Percentiles rank a stretch among this genome's conserved stretches.
These are phyloP conservation scores for Echinops telfairi DNA, from an alignment of 2,113 vertebrate genomes.

Conservation along the genomic window DNA sequence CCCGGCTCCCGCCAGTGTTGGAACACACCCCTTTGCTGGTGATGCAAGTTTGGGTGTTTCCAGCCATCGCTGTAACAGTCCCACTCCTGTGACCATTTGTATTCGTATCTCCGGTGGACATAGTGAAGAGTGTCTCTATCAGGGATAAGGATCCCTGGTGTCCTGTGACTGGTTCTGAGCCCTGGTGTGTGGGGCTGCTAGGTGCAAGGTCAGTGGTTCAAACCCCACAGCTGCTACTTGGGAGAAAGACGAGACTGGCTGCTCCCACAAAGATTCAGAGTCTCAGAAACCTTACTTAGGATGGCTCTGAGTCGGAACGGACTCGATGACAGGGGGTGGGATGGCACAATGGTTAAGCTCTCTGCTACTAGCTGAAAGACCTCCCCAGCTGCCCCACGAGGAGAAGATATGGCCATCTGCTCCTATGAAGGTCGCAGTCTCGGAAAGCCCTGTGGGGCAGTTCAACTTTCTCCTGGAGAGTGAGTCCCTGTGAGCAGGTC, in stretches of 20 bases:
- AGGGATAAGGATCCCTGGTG: not conserved
- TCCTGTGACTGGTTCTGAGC: not conserved
- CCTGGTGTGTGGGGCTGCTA: not conserved
- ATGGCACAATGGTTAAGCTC: too few species aligned
- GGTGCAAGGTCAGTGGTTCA: not conserved
- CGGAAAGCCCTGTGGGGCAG: not conserved
- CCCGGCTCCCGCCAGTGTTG: rapidly evolving
- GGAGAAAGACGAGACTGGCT: too few species aligned
- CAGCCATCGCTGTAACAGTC: not conserved
- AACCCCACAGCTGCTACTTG: not conserved
- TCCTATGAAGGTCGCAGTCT: not conserved
- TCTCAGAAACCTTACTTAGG: too few species aligned
- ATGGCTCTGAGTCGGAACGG: too few species aligned
- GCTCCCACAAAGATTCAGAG: too few species aligned
- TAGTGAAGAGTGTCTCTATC: not conserved
- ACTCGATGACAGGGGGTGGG: too few species aligned
- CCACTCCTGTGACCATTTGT: rapidly evolving
- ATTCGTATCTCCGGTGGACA: not conserved
- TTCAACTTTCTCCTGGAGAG: not conserved
- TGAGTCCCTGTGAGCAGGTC: not conserved
- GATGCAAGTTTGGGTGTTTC: not conserved
- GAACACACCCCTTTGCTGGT: not conserved
- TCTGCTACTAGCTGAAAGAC: not conserved
- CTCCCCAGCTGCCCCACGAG: not conserved
- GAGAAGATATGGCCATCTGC: not conserved